A percentile compares a stretch with the other conserved stretches of the same genome.
phyloP scores from a whole-genome alignment of 2,113 vertebrate genomes.

The Marcusenius ussheri region DNA sequence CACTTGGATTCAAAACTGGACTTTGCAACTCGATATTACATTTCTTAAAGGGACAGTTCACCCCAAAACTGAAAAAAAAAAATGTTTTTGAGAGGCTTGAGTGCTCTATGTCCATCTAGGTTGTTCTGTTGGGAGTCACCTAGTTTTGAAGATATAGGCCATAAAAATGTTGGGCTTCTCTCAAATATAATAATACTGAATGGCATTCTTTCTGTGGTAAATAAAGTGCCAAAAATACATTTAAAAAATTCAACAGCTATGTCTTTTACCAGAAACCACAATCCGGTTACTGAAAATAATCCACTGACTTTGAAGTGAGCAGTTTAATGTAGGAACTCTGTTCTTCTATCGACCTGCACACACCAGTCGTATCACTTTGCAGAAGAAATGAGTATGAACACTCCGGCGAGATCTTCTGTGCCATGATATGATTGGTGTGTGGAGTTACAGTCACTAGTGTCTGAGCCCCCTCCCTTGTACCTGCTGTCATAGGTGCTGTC shows the following conservation, averaged over 20 bases:
- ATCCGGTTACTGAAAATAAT: not conserved
- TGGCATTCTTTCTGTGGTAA: not conserved
- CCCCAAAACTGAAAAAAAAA: too few species aligned
- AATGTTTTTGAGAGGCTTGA: not conserved
- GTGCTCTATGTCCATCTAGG: not conserved
- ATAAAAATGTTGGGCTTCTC: not conserved
- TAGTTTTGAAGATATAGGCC: not conserved
- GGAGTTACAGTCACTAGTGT: too few species aligned
- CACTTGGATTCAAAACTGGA: too few species aligned
- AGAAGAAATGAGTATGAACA: too few species aligned
- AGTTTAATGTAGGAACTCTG: not conserved
- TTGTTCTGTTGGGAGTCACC: not conserved
- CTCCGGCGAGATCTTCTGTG: too few species aligned
- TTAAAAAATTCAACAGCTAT: too few species aligned
- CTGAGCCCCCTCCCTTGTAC: not conserved
- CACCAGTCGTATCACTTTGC: too few species aligned
- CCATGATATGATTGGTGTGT: too few species aligned
- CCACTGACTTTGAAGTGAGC: not conserved
- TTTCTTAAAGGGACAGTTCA: too few species aligned
- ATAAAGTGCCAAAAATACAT: too few species aligned
- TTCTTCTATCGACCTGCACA: too few species aligned
- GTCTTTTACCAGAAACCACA: not conserved
- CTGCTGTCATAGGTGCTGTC: not conserved
- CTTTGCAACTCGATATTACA: too few species aligned
- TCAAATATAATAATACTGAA: not conserved